Evolutionary conservation across 2,113 vertebrate species (phyloP), one percentile per base, ranked within the genome.

Genomic region (Oncorhynchus masou): DNA sequence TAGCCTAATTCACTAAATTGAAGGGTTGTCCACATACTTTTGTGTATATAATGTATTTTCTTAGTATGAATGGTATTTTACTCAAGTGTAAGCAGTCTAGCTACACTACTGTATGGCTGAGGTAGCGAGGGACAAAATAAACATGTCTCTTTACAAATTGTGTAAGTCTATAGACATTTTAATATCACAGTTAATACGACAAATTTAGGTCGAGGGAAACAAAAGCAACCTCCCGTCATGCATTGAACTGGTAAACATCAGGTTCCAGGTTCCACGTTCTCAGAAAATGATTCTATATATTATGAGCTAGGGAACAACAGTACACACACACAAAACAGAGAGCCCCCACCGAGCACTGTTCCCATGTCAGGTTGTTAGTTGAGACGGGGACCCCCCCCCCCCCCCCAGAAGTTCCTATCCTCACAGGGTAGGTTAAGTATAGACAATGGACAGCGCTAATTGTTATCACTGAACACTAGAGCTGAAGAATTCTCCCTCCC

Each of bases 191-290:
- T 83, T 87, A 89, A 88, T 75, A 83, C 59, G 59, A 79, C 89
- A 90, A 94, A 94, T 94, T 85, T 85, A 81, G 88, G 91, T 91
- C 92, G 87, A 27, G 70, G 78, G 85, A 85, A 88, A 92, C 90
- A 92, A 91, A 89, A 88, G 87, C 86, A 66, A 78, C 68, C 73
- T 75, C 48, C 22, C 29, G 4, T 29, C 29, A 29, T 4, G 29
- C 29, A 29, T 4, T 29, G 29, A 29, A 29, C 4, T 29, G 29
- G 29, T 29, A 83, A 88, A 75, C 86, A 84, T 84, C 89, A 87
- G 76, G 85, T 82, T 68, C 88, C 88, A 0, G 81, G 88, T 81
- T 34, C 24, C 77, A 22, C 70, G 80, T 88, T 90, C 89, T 86
- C 88, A 83, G 83, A 86, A 51, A 90, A 66, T 81, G 29, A 67